Evolutionary conservation across 2,797 vertebrate genomes (phyloP).

Genomic region (Babyrousa celebensis): DNA sequence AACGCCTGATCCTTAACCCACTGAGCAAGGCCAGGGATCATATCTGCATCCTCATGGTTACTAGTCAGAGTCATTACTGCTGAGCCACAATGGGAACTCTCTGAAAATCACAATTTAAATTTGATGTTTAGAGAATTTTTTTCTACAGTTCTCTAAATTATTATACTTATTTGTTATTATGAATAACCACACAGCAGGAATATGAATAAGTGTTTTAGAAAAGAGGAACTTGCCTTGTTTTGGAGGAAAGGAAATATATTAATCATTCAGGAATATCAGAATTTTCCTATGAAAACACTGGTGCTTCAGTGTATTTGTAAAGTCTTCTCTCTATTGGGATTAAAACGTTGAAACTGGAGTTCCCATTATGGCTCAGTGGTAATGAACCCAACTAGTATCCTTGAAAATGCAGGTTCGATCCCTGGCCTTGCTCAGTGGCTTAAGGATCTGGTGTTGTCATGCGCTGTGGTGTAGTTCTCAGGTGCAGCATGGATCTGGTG

Average conservation of each 20-base stretch:
- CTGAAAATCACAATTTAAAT: constrained; percentile 38
- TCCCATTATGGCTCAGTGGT: too few species aligned
- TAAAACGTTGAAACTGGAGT: background rate
- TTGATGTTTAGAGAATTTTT: background rate
- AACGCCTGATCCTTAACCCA: too few species aligned
- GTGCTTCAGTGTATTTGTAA: background rate
- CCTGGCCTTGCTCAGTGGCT: too few species aligned
- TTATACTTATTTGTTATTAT: background rate
- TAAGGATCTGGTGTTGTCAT: too few species aligned
- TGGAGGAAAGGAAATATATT: background rate
- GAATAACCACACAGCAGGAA: background rate
- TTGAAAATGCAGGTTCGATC: too few species aligned
- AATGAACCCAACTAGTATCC: too few species aligned
- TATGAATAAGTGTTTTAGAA: background rate
- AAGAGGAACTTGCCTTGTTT: background rate
- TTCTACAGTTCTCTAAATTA: background rate
- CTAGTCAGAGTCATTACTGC: too few species aligned
- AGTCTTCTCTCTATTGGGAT: background rate
- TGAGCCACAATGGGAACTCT: background rate
- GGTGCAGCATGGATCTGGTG: too few species aligned
- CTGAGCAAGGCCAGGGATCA: too few species aligned
- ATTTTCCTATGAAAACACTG: constrained; percentile 38
- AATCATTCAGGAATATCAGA: background rate
- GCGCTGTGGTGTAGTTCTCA: too few species aligned
- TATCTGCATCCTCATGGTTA: too few species aligned